These are phyloP conservation scores for Hetaerina americana DNA, from an alignment of 1,140 invertebrate species.

Conservation along the genomic window DNA sequence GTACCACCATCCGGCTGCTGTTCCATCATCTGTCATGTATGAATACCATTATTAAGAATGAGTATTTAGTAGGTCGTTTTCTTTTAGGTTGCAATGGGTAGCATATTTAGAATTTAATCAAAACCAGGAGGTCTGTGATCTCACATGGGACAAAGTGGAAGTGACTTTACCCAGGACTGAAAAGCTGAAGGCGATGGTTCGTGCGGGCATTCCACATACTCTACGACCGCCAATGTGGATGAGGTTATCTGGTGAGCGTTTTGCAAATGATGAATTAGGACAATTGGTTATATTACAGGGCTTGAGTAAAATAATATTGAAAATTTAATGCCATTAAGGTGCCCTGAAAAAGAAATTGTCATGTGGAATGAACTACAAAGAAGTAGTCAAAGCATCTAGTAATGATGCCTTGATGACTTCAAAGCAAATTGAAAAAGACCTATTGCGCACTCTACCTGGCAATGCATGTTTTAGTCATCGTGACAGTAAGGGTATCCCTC, in stretches of 20 bases:
- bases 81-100: slow-evolving; percentile 68
- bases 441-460: slow-evolving; percentile 89
- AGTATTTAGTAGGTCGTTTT: too few species aligned
- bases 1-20: too few species aligned
- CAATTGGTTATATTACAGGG: background rate
- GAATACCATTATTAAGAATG: too few species aligned
- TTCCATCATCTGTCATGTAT: too few species aligned
- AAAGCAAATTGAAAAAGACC: slow-evolving; percentile 97
- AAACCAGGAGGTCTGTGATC: slow-evolving; percentile 78
- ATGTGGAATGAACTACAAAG: slow-evolving; percentile 84
- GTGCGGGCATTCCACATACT: slow-evolving; percentile 88
- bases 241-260: slow-evolving; percentile 73
- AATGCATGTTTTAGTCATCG: slow-evolving; percentile 94
- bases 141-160: slow-evolving; percentile 83
- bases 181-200: slow-evolving; percentile 79
- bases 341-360: slow-evolving; percentile 68
- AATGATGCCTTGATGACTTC: slow-evolving; percentile 89
- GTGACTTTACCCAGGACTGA: slow-evolving; percentile 69
- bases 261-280: slow-evolving; percentile 24
- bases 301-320: background rate
- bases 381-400: slow-evolving; percentile 84
- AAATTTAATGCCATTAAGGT: slow-evolving; percentile 27
- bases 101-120: slow-evolving; percentile 92
- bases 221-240: slow-evolving; percentile 92
- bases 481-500: slow-evolving; percentile 79